Evolutionary conservation across 1,140 invertebrate species (phyloP), one percentile per base, ranked within the genome.

Genomic region (Drosophila lini): DNA sequence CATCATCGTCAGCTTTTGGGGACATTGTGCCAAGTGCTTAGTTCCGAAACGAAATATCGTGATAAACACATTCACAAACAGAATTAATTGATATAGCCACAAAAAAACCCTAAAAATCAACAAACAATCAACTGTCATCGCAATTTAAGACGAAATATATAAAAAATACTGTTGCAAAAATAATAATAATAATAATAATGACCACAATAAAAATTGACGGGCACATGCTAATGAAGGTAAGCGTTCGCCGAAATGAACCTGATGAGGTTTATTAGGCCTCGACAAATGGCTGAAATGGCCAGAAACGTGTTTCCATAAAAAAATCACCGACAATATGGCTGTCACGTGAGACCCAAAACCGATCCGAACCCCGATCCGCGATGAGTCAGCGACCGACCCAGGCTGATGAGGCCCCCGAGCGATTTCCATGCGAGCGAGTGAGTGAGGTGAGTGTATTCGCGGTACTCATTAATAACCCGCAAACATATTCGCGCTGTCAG

Each of bases 261-360:
- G 52, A 80, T 79, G 62, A 68, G 63, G 62, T 82, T 88, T 75
- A 86, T 85, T 65, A 52, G 70, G 74, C 52, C 70, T 78, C 67
- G 57, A 52, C 44, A 55, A 75, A 74, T 50, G 52, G 22, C 50
- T 22, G 25, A 75, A 76, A 57, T 65, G 45, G 52, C 40, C 40
- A 65, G 41, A 76, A 78, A 78, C 75, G 75, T 78, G 75, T 78
- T 78, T 78, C 55, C 64, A 68, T 44, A 77, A 42, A 73, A 73
- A 77, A 77, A 42, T 45, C 74, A 76, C 56, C 74, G 68, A 42
- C 64, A 62, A 78, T 58, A 58, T 56, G 61, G 32, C 62, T 50
- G 73, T 78, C 75, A 78, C 75, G 75, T 78, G 75, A 78, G 65
- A 40, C 41, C 28, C 59, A n/a, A 22, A 55, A 42, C 48, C 47